Evolutionary conservation across 1,140 invertebrate genomes (phyloP).

Genomic region (Drosophila sproati): DNA sequence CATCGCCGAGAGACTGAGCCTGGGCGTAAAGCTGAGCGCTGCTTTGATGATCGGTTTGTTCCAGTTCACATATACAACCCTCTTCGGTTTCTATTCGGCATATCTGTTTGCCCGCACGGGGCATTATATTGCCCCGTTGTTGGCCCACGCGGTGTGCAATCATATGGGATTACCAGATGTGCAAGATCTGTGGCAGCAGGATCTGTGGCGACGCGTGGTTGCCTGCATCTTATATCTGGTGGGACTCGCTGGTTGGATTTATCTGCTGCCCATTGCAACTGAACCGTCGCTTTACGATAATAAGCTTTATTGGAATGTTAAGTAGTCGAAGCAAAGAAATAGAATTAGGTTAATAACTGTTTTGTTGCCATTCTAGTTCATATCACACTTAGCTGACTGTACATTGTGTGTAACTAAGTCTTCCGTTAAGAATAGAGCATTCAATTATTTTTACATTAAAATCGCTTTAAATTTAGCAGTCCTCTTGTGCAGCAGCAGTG

Average conservation of each 20-base stretch:
- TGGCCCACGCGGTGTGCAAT: conserved; percentile 97
- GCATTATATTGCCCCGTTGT: conserved; percentile 94
- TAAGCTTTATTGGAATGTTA: conserved; percentile 86
- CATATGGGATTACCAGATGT: conserved; percentile 98
- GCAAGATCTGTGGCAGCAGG: conserved; percentile 89
- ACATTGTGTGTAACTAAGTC: conserved; percentile 37
- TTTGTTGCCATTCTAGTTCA: conserved; percentile 60
- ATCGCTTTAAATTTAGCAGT: background rate
- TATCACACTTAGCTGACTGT: conserved; percentile 43
- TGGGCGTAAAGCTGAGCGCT: conserved; percentile 88
- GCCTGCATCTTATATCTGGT: conserved; percentile 89
- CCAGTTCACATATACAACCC: conserved; percentile 95
- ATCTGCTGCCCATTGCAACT: conserved; percentile 91
- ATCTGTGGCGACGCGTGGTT: conserved; percentile 87
- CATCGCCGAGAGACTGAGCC: conserved; percentile 91
- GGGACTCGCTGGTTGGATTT: conserved; percentile 92
- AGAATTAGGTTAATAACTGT: conserved; percentile 8
- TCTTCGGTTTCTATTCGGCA: conserved; percentile 97
- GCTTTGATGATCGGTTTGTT: conserved; percentile 91
- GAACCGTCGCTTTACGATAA: conserved; percentile 92
- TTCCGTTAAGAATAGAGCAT: conserved; percentile 44
- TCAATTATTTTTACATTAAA: conserved; percentile 10
- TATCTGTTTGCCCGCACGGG: conserved; percentile 94
- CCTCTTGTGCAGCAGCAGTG: background rate
- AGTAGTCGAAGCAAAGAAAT: background rate